phyloP scores from a whole-genome alignment of 2,797 vertebrate species.

The Pseudochirops cupreus region DNA sequence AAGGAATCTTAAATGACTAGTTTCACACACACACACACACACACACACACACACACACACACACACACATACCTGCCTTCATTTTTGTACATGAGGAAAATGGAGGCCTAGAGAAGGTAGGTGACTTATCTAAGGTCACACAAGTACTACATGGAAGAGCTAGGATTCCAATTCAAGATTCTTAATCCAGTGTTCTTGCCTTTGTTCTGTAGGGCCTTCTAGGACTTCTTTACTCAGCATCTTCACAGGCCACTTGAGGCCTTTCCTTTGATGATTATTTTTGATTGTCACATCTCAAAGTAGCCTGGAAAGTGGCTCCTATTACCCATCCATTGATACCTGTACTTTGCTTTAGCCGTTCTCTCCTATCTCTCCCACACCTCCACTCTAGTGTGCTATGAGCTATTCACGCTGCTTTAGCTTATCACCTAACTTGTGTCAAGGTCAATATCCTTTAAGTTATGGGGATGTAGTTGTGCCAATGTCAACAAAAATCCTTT shows the following conservation, averaged over 20 bases:
- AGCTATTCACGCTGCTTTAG: not conserved
- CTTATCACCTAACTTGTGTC: rapidly evolving
- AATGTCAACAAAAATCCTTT: not conserved
- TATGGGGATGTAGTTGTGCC: not conserved
- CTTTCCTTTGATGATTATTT: not conserved
- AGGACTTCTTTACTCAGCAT: not conserved
- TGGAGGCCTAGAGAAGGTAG: not conserved
- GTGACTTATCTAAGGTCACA: not conserved
- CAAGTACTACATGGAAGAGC: not conserved
- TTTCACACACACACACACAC: not conserved
- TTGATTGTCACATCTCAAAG: not conserved
- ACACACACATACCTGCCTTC: not conserved
- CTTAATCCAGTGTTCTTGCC: not conserved
- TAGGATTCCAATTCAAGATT: not conserved
- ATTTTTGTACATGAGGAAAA: not conserved
- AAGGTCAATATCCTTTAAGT: not conserved
- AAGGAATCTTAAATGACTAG: not conserved
- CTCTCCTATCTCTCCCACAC: not conserved
- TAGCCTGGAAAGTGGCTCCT: not conserved
- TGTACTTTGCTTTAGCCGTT: not conserved
- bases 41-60: too few relatives aligned
- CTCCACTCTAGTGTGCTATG: rapidly evolving
- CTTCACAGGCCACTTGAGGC: not conserved
- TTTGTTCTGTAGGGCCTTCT: not conserved
- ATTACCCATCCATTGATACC: not conserved